Conservation (phyloP, 2,888 invertebrate genomes). For the Nudaria mundana region DNA sequence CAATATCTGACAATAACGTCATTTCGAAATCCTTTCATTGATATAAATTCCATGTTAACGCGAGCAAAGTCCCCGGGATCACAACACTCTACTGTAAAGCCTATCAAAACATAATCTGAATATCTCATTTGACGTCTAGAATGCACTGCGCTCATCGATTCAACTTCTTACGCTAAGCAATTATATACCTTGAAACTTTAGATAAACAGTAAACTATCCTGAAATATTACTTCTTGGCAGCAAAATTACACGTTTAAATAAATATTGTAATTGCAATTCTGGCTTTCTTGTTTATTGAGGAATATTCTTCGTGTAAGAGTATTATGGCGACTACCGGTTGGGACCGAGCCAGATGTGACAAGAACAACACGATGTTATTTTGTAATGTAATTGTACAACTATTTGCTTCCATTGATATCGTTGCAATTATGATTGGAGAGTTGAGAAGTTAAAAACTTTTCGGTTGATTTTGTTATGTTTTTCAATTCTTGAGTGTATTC, state of each 20-base stretch:
- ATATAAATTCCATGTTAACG: conserved; percentile 55
- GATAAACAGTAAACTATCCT: conserved; percentile 37
- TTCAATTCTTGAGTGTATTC: too few relatives aligned
- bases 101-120: conserved; percentile 67
- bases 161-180: conserved; percentile 28
- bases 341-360: conserved; percentile 35
- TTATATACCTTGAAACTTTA: conserved; percentile 42
- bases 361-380: conserved; percentile 36
- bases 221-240: conserved; percentile 44
- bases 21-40: conserved; percentile 48
- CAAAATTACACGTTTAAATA: conserved; percentile 41
- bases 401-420: conserved; percentile 29
- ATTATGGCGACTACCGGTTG: conserved; percentile 36
- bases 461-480: conserved; percentile 9
- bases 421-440: conserved; percentile 26
- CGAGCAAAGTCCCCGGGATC: conserved; percentile 55
- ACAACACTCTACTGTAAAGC: conserved; percentile 60
- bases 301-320: conserved; percentile 52
- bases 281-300: conserved; percentile 53
- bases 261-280: conserved; percentile 54
- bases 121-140: conserved; percentile 54
- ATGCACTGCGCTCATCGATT: conserved; percentile 23
- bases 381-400: conserved; percentile 25
- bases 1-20: conserved; percentile 33
- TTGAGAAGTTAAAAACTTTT: conserved; percentile 19